Percentiles rank a stretch among this genome's conserved stretches.
phyloP scores from a whole-genome alignment of 2,113 vertebrate species.

The Eonycteris spelaea region DNA sequence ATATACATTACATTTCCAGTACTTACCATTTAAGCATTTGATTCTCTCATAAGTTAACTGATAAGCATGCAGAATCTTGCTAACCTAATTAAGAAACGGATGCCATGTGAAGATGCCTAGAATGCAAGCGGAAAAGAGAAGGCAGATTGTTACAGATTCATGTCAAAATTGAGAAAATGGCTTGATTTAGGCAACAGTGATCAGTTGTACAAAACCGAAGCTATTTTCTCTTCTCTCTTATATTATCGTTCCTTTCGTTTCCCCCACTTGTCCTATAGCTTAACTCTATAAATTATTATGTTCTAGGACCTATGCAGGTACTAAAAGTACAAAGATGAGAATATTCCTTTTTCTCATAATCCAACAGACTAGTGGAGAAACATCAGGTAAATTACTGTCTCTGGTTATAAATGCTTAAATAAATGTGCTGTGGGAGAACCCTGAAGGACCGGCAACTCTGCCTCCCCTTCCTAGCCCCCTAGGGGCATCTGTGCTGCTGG shows the following conservation, averaged over 20 bases:
- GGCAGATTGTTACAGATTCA: neutral
- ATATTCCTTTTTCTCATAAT: neutral
- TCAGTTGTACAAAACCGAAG: neutral
- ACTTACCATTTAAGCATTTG: neutral
- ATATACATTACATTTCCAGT: neutral
- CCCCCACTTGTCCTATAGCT: neutral
- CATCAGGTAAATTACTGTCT: neutral
- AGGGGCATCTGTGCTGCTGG: too few species aligned
- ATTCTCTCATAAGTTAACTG: slow-evolving; percentile 10
- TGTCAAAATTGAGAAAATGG: neutral
- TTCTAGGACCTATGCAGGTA: neutral
- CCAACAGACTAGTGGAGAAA: neutral
- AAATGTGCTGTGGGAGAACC: neutral
- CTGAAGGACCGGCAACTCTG: neutral
- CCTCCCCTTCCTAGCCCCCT: too few species aligned
- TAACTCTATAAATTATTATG: neutral
- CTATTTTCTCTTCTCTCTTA: neutral
- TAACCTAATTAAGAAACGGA: slow-evolving; percentile 13
- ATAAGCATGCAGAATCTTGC: neutral
- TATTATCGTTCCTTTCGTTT: neutral
- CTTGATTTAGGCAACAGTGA: neutral
- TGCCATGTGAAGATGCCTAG: neutral
- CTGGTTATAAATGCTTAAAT: neutral
- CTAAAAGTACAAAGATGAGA: neutral
- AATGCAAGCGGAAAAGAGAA: neutral